Evolutionary conservation across 2,797 vertebrate genomes (phyloP), one percentile per base, ranked within the genome.

Genomic region (Hoplostethus atlanticus): DNA sequence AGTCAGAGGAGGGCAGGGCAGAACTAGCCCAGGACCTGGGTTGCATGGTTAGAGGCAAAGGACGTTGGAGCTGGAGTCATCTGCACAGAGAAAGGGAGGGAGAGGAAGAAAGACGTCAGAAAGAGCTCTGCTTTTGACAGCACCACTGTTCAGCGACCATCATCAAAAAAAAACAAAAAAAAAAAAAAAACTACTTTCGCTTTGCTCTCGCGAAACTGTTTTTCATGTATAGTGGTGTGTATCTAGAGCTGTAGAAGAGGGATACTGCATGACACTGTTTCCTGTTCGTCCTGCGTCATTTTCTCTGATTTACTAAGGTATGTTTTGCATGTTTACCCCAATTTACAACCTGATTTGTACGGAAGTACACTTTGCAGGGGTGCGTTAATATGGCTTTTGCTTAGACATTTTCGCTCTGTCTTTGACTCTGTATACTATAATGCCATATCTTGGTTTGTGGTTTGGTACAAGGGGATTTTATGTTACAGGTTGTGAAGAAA

Each of bases 81-180:
- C 96, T 95, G 93, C 92, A 94, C 84, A 93, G 93, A 94, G 95
- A 94, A 93, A 93, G 93, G 95, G 93, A 91, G 93, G 94, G 94
- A 94, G 95, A 95, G 93, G 91, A 94, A 93, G 89, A 91, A 86
- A 87, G 84, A 92, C 88, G 93, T 96, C 91, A 93, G 87, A 95
- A 93, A 92, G 94, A 92, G 90, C 90, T 91, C 89, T 91, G 90
- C 91, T 88, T 91, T 94, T 96, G 96, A 95, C 95, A 95, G 94
- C 95, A 93, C 92, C 76, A 89, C 95, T 95, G 93, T 96, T 93
- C 90, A 94, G 94, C 95, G 93, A 94, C 85, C 85, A 91, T 84
- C 90, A 80, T 52, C 86, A 87, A 91, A 90, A 80, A 85, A 89
- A 80, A 75, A 83, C 28, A 28, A 28, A 28, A 28, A 28, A 28